Base-by-base conservation (phyloP, 2,888 invertebrate genomes). In the Cataglyphis cursor region DNA sequence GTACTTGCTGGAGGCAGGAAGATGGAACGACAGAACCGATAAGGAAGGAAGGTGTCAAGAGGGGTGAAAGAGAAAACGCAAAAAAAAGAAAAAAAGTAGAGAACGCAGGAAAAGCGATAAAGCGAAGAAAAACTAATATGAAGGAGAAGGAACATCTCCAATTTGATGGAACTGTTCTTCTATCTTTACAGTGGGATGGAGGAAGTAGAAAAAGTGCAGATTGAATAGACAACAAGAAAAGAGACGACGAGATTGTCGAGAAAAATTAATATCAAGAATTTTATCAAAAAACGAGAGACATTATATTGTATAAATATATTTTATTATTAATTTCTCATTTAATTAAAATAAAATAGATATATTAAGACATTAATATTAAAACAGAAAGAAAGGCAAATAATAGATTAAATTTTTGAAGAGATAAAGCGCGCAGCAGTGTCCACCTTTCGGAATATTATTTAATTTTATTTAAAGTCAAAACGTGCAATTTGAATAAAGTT, bases 41-140 rank as follows among this genome's bases (percentile, higher is more conserved):
- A 78, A 78, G 78, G 68, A 76, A 76, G 68, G 59, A 70, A 78
- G 24, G 35, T 80, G 59, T 70, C 78, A 59, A 78, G 78, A 41
- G 41, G 24, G 41, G 24, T 31, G 31, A 57, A 44, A 31, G 18
- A 35, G 35, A 12, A 62, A 24, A 24, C 6, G 21, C 5, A 18
- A 54, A 24, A 51, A n/a, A n/a, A 18, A 12, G 10, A 31, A 24
- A 12, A 12, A 35, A 59, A 31, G 21, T 18, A 61, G 21, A 54
- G 44, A 59, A 78, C 21, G 12, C 70, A 44, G 35, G 44, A 72
- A 44, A 80, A 72, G 59, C 59, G 66, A 76, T 44, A 78, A 59
- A 57, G 41, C n/a, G 28, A 66, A 41, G 59, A 24, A 72, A 80
- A 72, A 78, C 78, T 70, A 78, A 72, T 80, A 70, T 78, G 48